These are phyloP conservation scores for Falco novaeseelandiae DNA, from an alignment of 2,797 vertebrate genomes.

Conservation along the genomic window DNA sequence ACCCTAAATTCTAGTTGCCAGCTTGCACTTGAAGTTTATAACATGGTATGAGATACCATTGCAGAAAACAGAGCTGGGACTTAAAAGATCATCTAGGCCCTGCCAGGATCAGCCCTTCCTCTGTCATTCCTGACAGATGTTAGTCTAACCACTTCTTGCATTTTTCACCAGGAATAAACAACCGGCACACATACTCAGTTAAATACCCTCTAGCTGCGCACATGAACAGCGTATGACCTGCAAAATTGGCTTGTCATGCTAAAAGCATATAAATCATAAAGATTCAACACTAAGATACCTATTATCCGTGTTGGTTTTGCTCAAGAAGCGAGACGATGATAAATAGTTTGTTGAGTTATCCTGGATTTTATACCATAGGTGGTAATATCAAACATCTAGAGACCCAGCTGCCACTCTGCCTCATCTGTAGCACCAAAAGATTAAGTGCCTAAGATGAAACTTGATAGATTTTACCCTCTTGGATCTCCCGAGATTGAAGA, in stretches of 20 bases:
- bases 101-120: neutral
- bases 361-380: constrained; percentile 4
- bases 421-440: neutral
- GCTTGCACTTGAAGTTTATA: neutral
- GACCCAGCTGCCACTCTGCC: constrained; percentile 22
- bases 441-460: constrained; percentile 38
- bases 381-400: neutral
- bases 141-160: neutral
- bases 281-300: neutral
- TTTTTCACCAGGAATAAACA: constrained; percentile 23
- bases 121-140: constrained; percentile 10
- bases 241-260: neutral
- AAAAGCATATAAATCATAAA: constrained; percentile 29
- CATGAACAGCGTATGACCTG: neutral
- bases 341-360: neutral
- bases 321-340: neutral
- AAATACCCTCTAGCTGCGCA: neutral
- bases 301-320: neutral
- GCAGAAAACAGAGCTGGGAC: neutral
- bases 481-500: neutral
- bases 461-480: constrained; percentile 22
- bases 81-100: neutral
- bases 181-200: neutral
- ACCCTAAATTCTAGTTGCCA: neutral
- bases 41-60: neutral